phyloP scores from a whole-genome alignment of 2,888 invertebrate genomes.

The Tiliacea aurago region DNA sequence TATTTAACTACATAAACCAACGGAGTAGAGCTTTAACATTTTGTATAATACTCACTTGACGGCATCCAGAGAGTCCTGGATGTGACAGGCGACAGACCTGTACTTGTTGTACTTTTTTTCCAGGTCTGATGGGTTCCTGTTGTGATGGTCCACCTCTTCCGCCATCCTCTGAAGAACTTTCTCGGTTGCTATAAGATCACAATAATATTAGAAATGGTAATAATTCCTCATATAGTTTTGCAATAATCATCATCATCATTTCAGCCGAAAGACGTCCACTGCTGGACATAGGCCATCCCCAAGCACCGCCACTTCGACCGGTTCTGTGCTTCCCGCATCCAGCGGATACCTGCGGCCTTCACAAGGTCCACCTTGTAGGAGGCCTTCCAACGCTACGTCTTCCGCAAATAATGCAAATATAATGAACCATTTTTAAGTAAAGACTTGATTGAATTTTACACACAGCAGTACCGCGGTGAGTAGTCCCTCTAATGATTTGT shows the following conservation, averaged over 20 bases:
- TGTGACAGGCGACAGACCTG: constrained; percentile 76
- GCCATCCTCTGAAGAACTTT: constrained; percentile 78
- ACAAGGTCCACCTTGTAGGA: too few species aligned
- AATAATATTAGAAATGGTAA: neutral
- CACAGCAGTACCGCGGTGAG: neutral
- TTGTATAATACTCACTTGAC: constrained; percentile 66
- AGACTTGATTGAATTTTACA: neutral
- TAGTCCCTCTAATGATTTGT: neutral
- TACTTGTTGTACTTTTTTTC: constrained; percentile 76
- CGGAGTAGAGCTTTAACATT: neutral
- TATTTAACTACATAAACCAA: too few species aligned
- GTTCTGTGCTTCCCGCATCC: too few species aligned
- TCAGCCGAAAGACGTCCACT: too few species aligned
- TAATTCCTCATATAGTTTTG: neutral
- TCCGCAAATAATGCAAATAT: too few species aligned
- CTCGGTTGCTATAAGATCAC: constrained; percentile 69
- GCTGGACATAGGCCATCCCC: too few species aligned
- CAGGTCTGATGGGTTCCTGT: constrained; percentile 65
- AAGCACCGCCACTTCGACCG: too few species aligned
- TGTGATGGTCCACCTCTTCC: constrained; percentile 75
- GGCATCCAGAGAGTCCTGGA: constrained; percentile 80
- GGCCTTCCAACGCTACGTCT: too few species aligned
- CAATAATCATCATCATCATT: too few species aligned
- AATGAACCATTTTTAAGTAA: neutral
- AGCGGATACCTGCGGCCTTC: too few species aligned